Percentiles rank a stretch among this genome's conserved stretches.
Evolutionary conservation across 1,140 invertebrate species (phyloP).

Genomic region (Drosophila mauritiana): DNA sequence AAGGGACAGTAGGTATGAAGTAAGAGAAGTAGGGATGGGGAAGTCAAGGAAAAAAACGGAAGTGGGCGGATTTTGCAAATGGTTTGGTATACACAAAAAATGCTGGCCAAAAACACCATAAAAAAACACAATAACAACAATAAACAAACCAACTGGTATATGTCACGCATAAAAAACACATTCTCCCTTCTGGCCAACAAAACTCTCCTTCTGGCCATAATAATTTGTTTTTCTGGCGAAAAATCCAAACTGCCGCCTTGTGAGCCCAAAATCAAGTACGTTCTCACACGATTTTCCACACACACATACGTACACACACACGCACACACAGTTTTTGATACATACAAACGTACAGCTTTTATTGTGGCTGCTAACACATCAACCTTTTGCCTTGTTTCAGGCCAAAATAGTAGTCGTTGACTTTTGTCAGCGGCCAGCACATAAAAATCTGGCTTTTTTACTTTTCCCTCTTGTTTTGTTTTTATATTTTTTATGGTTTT

Average conservation of each 20-base stretch:
- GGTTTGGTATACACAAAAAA: slow-evolving; percentile 66
- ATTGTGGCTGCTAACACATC: slow-evolving; percentile 55
- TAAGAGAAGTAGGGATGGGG: not conserved
- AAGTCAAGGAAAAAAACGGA: not conserved
- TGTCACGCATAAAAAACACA: slow-evolving; percentile 69
- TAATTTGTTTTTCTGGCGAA: slow-evolving; percentile 54
- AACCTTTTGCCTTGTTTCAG: slow-evolving; percentile 34
- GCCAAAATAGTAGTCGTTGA: slow-evolving; percentile 68
- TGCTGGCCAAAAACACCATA: slow-evolving; percentile 43
- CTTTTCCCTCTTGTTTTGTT: slow-evolving; percentile 15
- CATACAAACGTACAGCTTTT: slow-evolving; percentile 47
- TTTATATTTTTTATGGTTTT: slow-evolving; percentile 69
- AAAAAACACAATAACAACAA: slow-evolving; percentile 8
- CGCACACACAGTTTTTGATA: not conserved
- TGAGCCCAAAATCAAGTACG: slow-evolving; percentile 77
- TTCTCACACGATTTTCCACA: slow-evolving; percentile 67
- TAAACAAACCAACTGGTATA: slow-evolving; percentile 1
- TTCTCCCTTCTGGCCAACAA: slow-evolving; percentile 12
- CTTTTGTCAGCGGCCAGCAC: slow-evolving; percentile 65
- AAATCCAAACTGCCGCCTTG: slow-evolving; percentile 36
- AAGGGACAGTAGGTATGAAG: slow-evolving; percentile 2
- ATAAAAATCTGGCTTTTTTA: slow-evolving; percentile 46
- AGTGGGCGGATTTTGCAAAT: slow-evolving; percentile 10
- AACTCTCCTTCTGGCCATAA: slow-evolving; percentile 19
- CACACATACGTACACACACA: not conserved